Base-by-base conservation (phyloP, 1,140 invertebrate genomes). In the Ceratina calcarata region DNA sequence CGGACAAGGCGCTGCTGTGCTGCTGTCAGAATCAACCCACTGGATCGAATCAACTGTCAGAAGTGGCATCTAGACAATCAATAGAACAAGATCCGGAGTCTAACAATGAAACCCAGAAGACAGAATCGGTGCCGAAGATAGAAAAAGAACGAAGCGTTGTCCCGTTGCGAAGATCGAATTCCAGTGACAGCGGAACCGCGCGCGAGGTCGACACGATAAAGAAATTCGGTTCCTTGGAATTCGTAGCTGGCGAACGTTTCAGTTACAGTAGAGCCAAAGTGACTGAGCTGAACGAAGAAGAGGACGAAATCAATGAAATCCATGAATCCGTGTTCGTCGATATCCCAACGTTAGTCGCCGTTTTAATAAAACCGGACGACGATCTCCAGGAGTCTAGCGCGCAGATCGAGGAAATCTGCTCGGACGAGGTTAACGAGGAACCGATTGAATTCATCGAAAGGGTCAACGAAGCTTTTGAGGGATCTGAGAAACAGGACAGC, bases 351-450 rank as follows among this genome's bases (percentile, higher is more conserved):
- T 53, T 91, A 20, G 90, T 91, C 7, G 89, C 89, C 0, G 90
- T 91, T 15, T 65, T 91, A 51, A 91, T 91, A 71, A 91, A 90
- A 27, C 89, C 90, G 0, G 89, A 91, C 32, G 66, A 90, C 20
- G 85, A 32, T 58, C 64, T 80, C 13, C 77, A 85, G 27, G 72
- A 67, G 3, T 64, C 78, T 4, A 73, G 83, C 0, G 53, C 81
- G 22, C 89, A 87, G 70, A 91, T 91, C 67, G 90, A 91, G 65
- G 90, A 91, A 61, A 89, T 91, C 13, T 88, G 76, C 6, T 87
- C 80, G 16, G 87, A 91, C 53, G 85, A 82, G 51, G 78, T 82
- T 12, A 79, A 68, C 3, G 89, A 87, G 55, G 84, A 84, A 27
- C 67, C 79, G 55, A 83, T 84, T 51, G 85, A 88, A 13, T 78